Conservation (phyloP, 2,113 vertebrate species). For the Coracopsis vasa region DNA sequence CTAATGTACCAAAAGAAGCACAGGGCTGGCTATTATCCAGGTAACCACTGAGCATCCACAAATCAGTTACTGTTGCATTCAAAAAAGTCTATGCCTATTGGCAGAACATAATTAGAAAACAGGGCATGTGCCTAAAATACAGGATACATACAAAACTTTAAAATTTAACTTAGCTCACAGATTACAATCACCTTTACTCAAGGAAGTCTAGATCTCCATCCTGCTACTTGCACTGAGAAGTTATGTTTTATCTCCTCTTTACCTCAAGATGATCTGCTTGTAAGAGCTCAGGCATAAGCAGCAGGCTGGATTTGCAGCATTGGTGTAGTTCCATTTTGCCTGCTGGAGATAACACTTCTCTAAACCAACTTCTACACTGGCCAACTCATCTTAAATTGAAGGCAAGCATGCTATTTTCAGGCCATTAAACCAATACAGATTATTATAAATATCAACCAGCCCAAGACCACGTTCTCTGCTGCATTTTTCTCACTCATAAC, state of each 20-base stretch:
- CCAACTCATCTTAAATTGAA: neutral
- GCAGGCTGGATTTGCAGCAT: neutral
- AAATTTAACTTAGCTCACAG: neutral
- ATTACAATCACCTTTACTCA: neutral
- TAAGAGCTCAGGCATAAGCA: neutral
- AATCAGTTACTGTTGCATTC: neutral
- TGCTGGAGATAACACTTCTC: neutral
- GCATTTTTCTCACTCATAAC: neutral
- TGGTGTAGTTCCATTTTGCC: neutral
- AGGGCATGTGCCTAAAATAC: neutral
- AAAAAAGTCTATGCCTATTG: neutral
- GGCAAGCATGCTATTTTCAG: neutral
- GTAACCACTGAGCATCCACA: neutral
- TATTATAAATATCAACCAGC: neutral
- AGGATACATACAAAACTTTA: neutral
- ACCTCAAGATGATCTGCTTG: neutral
- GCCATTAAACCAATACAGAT: neutral
- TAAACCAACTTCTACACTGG: neutral
- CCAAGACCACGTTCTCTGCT: neutral
- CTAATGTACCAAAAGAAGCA: neutral
- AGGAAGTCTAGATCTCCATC: rapidly evolving
- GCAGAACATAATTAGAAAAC: neutral
- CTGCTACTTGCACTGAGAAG: neutral
- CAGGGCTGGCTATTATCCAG: neutral
- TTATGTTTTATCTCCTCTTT: neutral